Conservation (phyloP, 2,888 invertebrate genomes). For the Ephialtes manifestator region DNA sequence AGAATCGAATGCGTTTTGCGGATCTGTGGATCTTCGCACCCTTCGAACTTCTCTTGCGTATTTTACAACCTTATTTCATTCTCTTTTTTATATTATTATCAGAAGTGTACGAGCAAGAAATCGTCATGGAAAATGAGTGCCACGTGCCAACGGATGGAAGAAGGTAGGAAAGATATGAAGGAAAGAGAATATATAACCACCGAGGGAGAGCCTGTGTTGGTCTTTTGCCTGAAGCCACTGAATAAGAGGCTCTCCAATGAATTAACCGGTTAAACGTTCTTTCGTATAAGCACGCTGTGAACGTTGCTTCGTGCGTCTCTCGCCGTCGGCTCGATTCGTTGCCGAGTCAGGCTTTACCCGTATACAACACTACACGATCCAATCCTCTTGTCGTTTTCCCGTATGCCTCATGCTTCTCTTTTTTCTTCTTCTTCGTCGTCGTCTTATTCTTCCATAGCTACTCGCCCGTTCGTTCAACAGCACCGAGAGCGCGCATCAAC, state of each 20-base stretch:
- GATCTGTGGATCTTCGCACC: constrained; percentile 12
- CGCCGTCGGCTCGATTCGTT: constrained; percentile 48
- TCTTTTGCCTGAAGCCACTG: constrained; percentile 20
- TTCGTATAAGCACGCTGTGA: constrained; percentile 27
- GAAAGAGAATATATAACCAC: constrained; percentile 10
- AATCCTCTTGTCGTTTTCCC: constrained; percentile 44
- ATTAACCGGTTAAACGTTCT: constrained; percentile 73
- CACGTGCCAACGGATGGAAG: constrained; percentile 9
- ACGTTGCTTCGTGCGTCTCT: not conserved
- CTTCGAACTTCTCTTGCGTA: constrained; percentile 57
- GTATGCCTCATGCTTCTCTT: constrained; percentile 19
- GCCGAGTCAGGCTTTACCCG: constrained; percentile 28
- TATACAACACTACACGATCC: constrained; percentile 39
- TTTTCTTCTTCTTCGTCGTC: constrained; percentile 53
- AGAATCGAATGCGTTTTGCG: constrained; percentile 56
- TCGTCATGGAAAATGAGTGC: constrained; percentile 38
- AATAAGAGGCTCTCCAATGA: constrained; percentile 62
- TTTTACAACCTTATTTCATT: constrained; percentile 38
- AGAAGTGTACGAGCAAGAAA: constrained; percentile 57
- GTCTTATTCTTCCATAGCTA: constrained; percentile 32
- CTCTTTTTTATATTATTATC: constrained; percentile 61
- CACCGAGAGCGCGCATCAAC: constrained; percentile 30
- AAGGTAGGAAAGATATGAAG: constrained; percentile 11
- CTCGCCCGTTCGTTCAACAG: constrained; percentile 26
- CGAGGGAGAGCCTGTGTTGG: not conserved